A percentile compares a stretch with the other conserved stretches of the same genome.
Evolutionary conservation across 2,113 vertebrate genomes (phyloP).

Genomic region (Setophaga petechia): DNA sequence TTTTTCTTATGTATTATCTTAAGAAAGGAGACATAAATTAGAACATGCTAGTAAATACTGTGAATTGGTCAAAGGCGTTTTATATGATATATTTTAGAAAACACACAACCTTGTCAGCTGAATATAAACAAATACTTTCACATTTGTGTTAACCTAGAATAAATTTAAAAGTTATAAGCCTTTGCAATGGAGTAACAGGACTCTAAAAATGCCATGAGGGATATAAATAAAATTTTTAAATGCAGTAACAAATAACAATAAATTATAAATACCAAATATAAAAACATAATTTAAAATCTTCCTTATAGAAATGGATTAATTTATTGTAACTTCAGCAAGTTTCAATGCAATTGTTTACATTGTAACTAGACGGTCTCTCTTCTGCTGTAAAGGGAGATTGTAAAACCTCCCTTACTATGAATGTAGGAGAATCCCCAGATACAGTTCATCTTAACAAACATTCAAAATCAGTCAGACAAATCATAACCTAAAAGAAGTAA

Average conservation of each 20-base stretch:
- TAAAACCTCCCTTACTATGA: not conserved
- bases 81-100: constrained; percentile 18
- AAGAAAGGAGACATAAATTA: not conserved
- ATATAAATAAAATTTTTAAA: not conserved
- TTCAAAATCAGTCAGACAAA: not conserved
- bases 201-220: not conserved
- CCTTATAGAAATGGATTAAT: not conserved
- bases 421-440: not conserved
- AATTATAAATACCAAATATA: not conserved
- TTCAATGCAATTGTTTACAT: not conserved
- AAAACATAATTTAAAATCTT: not conserved
- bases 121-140: constrained; percentile 37
- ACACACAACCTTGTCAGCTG: constrained; percentile 39
- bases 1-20: not conserved
- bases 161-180: not conserved
- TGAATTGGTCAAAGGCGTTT: not conserved
- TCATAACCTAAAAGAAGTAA: not conserved
- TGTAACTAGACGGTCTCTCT: not conserved
- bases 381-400: not conserved
- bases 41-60: not conserved
- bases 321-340: not conserved
- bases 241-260: not conserved
- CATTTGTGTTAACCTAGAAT: constrained; percentile 46
- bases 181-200: not conserved
- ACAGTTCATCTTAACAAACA: not conserved